Conservation (phyloP, 2,113 vertebrate species). For the Anas platyrhynchos region DNA sequence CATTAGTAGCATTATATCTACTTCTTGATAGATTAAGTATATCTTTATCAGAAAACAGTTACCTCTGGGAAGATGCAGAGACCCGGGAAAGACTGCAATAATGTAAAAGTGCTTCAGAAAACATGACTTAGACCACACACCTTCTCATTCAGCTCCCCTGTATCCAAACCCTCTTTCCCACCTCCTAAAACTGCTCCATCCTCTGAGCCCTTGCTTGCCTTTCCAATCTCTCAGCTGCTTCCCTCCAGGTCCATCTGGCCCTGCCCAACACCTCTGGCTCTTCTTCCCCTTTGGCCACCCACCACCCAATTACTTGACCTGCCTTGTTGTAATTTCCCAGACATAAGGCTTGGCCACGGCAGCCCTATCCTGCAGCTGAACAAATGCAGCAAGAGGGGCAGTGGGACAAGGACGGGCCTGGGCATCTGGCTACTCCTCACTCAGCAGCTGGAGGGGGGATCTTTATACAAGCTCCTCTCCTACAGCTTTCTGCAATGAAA, state of each 20-base stretch:
- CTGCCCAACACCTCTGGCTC: not conserved
- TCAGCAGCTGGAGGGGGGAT: not conserved
- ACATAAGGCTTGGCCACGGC: fast-evolving
- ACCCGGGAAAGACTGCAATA: not conserved
- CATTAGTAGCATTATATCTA: not conserved
- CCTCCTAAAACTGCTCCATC: not conserved
- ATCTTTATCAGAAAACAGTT: not conserved
- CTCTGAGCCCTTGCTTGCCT: not conserved
- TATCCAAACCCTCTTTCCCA: not conserved
- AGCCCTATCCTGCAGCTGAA: not conserved
- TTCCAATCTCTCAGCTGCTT: not conserved
- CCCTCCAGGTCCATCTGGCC: not conserved
- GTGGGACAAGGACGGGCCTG: not conserved
- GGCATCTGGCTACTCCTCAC: not conserved
- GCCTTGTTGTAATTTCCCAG: not conserved
- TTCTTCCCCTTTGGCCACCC: not conserved
- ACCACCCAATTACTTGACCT: not conserved
- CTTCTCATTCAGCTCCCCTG: not conserved
- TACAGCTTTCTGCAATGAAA: not conserved
- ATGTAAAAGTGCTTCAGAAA: not conserved
- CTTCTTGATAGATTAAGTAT: not conserved
- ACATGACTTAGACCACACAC: not conserved
- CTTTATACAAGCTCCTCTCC: not conserved
- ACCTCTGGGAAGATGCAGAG: not conserved
- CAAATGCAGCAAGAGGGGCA: fast-evolving